Percentiles rank a stretch among this genome's conserved stretches.
These are phyloP conservation scores for Sardinella longiceps DNA, from an alignment of 2,797 vertebrate genomes.

Conservation along the genomic window DNA sequence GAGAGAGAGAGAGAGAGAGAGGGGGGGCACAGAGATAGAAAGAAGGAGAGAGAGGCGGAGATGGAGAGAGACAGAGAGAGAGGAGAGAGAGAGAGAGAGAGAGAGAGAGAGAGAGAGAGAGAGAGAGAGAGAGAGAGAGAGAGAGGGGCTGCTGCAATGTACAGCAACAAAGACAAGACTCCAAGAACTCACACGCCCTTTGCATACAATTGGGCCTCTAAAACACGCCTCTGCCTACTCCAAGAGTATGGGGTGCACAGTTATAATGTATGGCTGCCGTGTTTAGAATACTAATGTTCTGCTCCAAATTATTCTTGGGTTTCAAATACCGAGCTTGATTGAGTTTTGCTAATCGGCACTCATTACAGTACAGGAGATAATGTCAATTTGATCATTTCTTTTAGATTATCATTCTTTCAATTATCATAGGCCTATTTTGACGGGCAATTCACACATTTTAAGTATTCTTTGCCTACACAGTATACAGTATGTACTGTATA, in stretches of 20 bases:
- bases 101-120: background rate
- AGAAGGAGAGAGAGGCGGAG: background rate
- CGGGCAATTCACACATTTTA: background rate
- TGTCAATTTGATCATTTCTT: background rate
- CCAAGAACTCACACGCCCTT: slow-evolving; percentile 33
- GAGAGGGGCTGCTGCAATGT: slow-evolving; percentile 11
- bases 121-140: background rate
- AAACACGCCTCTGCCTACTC: slow-evolving; percentile 17
- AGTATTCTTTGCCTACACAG: no score
- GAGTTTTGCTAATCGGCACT: background rate
- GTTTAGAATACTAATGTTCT: background rate
- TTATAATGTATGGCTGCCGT: background rate
- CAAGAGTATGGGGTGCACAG: background rate
- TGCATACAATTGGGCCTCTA: slow-evolving; percentile 19
- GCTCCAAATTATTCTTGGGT: background rate
- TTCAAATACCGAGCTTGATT: background rate
- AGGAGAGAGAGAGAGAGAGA: background rate
- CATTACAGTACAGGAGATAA: background rate
- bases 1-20: background rate
- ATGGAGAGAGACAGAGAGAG: background rate
- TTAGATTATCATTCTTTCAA: background rate
- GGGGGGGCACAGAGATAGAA: no score
- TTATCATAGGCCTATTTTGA: background rate
- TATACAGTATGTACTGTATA: background rate
- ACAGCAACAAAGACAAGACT: slow-evolving; percentile 9